These are phyloP conservation scores for Hirtodrosophila alboralis DNA, from an alignment of 2,888 invertebrate genomes.

Conservation along the genomic window DNA sequence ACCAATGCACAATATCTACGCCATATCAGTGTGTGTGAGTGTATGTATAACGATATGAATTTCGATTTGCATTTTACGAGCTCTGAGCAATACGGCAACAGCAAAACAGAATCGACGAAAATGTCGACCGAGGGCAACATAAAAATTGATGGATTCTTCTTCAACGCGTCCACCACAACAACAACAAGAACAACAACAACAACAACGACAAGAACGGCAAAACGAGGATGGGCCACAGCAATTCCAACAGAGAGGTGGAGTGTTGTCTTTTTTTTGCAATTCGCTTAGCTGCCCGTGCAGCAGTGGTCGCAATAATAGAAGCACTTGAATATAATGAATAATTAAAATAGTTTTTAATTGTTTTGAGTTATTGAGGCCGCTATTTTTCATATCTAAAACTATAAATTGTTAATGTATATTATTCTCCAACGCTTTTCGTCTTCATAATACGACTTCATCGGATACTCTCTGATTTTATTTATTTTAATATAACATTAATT, in stretches of 20 bases:
- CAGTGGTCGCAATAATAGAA: conserved; percentile 27
- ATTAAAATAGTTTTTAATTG: too few relatives aligned
- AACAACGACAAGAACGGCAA: conserved; percentile 29
- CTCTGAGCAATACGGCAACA: conserved; percentile 42
- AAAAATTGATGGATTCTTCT: conserved; percentile 82
- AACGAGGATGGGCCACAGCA: conserved; percentile 24
- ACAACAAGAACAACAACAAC: conserved; percentile 29
- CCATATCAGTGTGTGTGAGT: conserved; percentile 30
- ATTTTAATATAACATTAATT: too few relatives aligned
- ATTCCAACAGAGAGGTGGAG: conserved; percentile 15
- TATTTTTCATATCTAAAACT: too few relatives aligned
- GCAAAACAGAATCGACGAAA: conserved; percentile 74
- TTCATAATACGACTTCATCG: too few relatives aligned
- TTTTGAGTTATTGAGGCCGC: too few relatives aligned
- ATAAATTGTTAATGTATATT: too few relatives aligned
- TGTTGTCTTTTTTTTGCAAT: conserved; percentile 46
- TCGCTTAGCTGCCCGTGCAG: conserved; percentile 54
- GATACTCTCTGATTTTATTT: too few relatives aligned
- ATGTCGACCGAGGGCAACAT: conserved; percentile 77
- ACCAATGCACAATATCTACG: conserved; percentile 35
- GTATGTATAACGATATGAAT: conserved; percentile 59
- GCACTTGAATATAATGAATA: conserved; percentile 12
- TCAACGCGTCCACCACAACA: conserved; percentile 65
- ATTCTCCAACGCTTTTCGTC: too few relatives aligned
- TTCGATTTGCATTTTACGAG: conserved; percentile 81